Conservation (phyloP, 92 coral and sea anemone species). For the Palythoa grandiflora region DNA sequence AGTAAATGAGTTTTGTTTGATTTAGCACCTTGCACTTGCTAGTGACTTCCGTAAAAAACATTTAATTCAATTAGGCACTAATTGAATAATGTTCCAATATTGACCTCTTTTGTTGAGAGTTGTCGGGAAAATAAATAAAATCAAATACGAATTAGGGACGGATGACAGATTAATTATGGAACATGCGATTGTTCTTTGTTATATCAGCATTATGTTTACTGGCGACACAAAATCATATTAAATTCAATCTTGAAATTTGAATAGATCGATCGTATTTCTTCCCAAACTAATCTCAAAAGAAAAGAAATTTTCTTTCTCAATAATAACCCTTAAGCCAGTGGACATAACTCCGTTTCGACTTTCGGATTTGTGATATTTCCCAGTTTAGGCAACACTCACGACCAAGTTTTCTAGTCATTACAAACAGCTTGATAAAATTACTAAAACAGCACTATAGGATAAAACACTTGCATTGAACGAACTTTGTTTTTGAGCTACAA, state of each 20-base stretch:
- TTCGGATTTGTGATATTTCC: no score
- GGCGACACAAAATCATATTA: neutral
- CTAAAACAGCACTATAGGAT: no score
- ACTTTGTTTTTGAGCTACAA: no score
- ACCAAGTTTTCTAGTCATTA: no score
- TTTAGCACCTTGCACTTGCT: slow-evolving; percentile 1
- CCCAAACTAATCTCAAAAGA: neutral
- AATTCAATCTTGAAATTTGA: slow-evolving; percentile 19
- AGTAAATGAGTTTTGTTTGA: slow-evolving; percentile 30
- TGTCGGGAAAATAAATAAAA: neutral
- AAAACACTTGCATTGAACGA: no score
- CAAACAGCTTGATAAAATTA: no score
- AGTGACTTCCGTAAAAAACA: slow-evolving; percentile 25
- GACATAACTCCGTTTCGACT: no score
- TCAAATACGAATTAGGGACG: slow-evolving; percentile 3
- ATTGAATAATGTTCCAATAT: slow-evolving; percentile 30
- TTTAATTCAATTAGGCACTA: slow-evolving; percentile 30
- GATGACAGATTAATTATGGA: slow-evolving; percentile 7
- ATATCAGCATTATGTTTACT: neutral
- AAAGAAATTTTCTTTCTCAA: neutral
- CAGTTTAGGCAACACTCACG: no score
- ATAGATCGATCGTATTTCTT: neutral
- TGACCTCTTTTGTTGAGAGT: slow-evolving; percentile 10
- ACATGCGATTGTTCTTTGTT: slow-evolving; percentile 10
- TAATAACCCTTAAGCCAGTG: no score